Evolutionary conservation across 1,140 invertebrate genomes (phyloP), one percentile per base, ranked within the genome.

Genomic region (Cherax destructor): DNA sequence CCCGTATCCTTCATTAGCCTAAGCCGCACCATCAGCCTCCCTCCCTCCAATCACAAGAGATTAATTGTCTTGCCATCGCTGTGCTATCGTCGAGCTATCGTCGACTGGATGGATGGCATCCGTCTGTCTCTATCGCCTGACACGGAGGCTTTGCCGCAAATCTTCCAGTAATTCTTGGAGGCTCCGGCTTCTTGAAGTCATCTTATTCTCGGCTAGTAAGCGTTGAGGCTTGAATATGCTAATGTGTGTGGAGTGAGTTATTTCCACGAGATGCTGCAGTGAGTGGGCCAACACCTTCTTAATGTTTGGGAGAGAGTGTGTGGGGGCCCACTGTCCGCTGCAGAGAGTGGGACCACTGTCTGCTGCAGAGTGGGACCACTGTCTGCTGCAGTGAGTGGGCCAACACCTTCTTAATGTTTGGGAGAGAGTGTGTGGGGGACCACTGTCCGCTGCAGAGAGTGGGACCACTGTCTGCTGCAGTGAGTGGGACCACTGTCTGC

Each of bases 1-100:
- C 69, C 69, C 69, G 69, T 72, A 72, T 72, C 69, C 69, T 72
- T 72, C 69, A 72, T 72, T 72, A 72, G 69, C 69, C 69, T 72
- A 72, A 72, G 69, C 24, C 69, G 21, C 21, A 21, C 21, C n/a
- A 24, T n/a, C n/a, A n/a, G 2, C 21, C n/a, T 72, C n/a, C 69
- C 3, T n/a, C 69, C 18, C n/a, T 24, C 69, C 69, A 72, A 72
- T 72, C 69, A 72, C 69, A 72, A 72, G 69, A 72, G 69, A 72
- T n/a, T 72, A 72, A 72, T 72, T 30, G 69, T 72, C 69, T 10
- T 72, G 69, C 69, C 69, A 72, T 72, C 69, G 69, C 24, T 6
- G 69, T n/a, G 21, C 24, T 72, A 72, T 72, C 69, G 69, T 72
- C 69, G 2, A 72, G 69, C 69, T 72, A 72, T 72, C 69, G 69